Base-by-base conservation (phyloP, 1,140 invertebrate species). In the Ptiloglossa arizonensis region DNA sequence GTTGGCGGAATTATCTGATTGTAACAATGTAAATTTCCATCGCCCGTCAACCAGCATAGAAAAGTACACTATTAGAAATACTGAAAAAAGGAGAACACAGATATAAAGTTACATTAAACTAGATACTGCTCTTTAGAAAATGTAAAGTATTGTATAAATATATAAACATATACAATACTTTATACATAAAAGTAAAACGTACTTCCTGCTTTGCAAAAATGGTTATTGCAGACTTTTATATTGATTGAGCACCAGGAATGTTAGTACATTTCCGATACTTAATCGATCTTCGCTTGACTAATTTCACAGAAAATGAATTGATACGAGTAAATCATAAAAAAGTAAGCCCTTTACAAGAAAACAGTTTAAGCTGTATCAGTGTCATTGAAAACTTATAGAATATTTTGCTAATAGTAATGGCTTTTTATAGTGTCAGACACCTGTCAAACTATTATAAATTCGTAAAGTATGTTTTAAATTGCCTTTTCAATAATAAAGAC, bases 211-310 rank as follows among this genome's bases (percentile, higher is more conserved):
- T 70, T 77, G 38, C 32, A 68, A 64, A 59, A 46, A 54, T 32
- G 17, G 6, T 57, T 41, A 73, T 46, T 32, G 52, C 32, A 66
- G 50, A 79, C 71, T 79, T 72, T 63, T 80, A 66, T 72, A 80
- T 76, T 76, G 63, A 76, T 76, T 63, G 50, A 70, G 57, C 50
- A 66, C 56, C 62, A 83, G 48, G 48, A 62, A 81, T 60, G 35
- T 74, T 60, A 71, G 67, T 83, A 85, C 70, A 82, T 66, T 85
- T 79, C 76, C 72, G 72, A 85, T 77, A 86, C 59, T 84, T 81
- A 62, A 84, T 81, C 73, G 54, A 81, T 54, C n/a, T 78, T 46
- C 69, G 64, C 35, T 74, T 79, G 52, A 78, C 29, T 70, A 60
- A 64, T 81, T 73, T 78, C 22, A 24, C 62, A 66, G 41, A 48